Evolutionary conservation across 2,797 vertebrate genomes (phyloP), one percentile per base, ranked within the genome.

Genomic region (Ctenopoma multispine): DNA sequence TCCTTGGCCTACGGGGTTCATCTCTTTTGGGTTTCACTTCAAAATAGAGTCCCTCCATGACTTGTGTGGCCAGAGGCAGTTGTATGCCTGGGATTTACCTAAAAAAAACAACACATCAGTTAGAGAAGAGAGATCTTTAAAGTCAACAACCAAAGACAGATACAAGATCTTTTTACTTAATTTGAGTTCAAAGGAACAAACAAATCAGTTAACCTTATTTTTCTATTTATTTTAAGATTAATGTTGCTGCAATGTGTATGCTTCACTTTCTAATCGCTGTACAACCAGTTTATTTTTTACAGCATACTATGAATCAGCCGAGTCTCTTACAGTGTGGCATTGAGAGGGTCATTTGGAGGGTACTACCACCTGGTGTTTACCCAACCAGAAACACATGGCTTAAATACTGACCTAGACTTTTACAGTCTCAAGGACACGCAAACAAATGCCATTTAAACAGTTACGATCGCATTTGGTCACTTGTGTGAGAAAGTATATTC

Each of bases 31-130:
- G 87, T 72, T 94, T 95, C 72, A 93, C 93, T 62, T 94, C 90
- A 67, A 95, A 95, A 84, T 86, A 94, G 53, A 94, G 85, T 15
- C 94, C 94, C 76, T 95, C 93, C 94, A 94, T 94, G 69, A 55
- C 69, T 68, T 47, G 46, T 41, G 59, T 57, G 56, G 34, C 29
- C 29, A 4, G 55, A 81, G 63, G 48, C 24, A 58, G 75, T 27
- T 3, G 56, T 29, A 36, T 23, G 66, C 55, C 65, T 67, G 61
- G 24, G 36, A 17, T 23, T 51, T 31, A 82, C 80, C 85, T 92
- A 81, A 27, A 90, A 77, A 63, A n/a, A n/a, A n/a, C n/a, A n/a
- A n/a, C n/a, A 75, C 62, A 87, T 46, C 53, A 75, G 58, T 43
- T 17, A 71, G 34, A 62, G 46, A 13, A 59, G 31, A 71, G 38